Conservation (phyloP, 2,888 invertebrate genomes). For the Steinernema scapterisci region DNA sequence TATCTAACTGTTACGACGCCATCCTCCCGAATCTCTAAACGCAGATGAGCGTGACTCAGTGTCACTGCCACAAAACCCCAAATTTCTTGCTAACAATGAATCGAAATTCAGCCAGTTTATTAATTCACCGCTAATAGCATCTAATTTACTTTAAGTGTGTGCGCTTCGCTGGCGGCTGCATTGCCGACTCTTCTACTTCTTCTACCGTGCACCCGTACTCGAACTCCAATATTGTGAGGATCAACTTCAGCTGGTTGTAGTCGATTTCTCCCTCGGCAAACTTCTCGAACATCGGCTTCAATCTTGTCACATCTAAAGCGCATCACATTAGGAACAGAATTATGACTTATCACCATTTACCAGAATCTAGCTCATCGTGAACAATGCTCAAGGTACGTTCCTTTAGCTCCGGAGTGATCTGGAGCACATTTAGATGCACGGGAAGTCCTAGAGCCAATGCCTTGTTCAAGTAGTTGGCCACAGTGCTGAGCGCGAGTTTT, state of each 20-base stretch:
- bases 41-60: too few relatives aligned
- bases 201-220: constrained; percentile 47
- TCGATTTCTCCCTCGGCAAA: constrained; percentile 44
- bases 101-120: too few relatives aligned
- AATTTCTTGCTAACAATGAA: too few relatives aligned
- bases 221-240: constrained; percentile 47
- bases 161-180: background rate
- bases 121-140: too few relatives aligned
- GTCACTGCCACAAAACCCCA: too few relatives aligned
- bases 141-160: too few relatives aligned
- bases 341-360: background rate
- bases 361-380: constrained; percentile 33
- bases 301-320: constrained; percentile 48
- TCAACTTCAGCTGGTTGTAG: constrained; percentile 49
- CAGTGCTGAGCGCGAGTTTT: constrained; percentile 37
- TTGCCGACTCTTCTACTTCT: background rate
- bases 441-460: constrained; percentile 51
- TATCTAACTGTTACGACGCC: too few relatives aligned
- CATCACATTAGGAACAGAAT: background rate
- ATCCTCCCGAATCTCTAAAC: too few relatives aligned
- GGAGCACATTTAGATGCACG: constrained; percentile 47
- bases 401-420: constrained; percentile 41
- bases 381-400: constrained; percentile 40
- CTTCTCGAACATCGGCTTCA: constrained; percentile 54
- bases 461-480: constrained; percentile 39